These are phyloP conservation scores for Hyla sarda DNA, from an alignment of 2,113 vertebrate genomes.

Conservation along the genomic window DNA sequence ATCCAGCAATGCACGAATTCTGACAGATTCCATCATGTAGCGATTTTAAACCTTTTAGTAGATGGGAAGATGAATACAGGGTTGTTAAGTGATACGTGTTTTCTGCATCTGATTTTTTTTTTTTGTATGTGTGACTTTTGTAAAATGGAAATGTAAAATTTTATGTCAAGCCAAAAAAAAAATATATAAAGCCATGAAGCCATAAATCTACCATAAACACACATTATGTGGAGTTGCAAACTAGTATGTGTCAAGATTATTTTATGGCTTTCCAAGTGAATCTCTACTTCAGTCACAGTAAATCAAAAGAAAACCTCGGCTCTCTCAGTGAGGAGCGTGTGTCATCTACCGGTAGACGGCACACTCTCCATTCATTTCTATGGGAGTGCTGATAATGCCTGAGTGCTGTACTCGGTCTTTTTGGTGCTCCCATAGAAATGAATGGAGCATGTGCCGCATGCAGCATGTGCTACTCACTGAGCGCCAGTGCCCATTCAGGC, in stretches of 20 bases:
- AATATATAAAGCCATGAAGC: constrained; percentile 14
- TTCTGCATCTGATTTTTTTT: constrained; percentile 47
- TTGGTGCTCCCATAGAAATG: too few species aligned
- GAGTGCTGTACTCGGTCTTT: too few species aligned
- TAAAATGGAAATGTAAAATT: constrained; percentile 59
- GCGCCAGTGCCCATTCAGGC: too few species aligned
- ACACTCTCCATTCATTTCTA: too few species aligned
- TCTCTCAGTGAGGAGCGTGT: too few species aligned
- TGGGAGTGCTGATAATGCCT: too few species aligned
- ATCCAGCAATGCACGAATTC: constrained; percentile 64
- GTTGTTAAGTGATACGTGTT: constrained; percentile 66
- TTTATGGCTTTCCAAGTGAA: neutral
- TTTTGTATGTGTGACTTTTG: constrained; percentile 55
- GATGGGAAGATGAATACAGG: constrained; percentile 64
- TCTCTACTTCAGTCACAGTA: neutral
- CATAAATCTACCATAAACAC: constrained; percentile 27
- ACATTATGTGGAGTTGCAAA: constrained; percentile 21
- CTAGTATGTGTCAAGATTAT: constrained; percentile 23
- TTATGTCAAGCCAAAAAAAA: constrained; percentile 39
- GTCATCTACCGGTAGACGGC: too few species aligned
- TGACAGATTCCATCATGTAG: constrained; percentile 68
- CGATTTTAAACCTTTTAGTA: constrained; percentile 71
- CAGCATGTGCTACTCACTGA: too few species aligned
- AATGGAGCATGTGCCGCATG: too few species aligned
- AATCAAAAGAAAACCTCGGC: neutral